These are phyloP conservation scores for Belgica antarctica DNA, from an alignment of 2,888 invertebrate species.

Conservation along the genomic window DNA sequence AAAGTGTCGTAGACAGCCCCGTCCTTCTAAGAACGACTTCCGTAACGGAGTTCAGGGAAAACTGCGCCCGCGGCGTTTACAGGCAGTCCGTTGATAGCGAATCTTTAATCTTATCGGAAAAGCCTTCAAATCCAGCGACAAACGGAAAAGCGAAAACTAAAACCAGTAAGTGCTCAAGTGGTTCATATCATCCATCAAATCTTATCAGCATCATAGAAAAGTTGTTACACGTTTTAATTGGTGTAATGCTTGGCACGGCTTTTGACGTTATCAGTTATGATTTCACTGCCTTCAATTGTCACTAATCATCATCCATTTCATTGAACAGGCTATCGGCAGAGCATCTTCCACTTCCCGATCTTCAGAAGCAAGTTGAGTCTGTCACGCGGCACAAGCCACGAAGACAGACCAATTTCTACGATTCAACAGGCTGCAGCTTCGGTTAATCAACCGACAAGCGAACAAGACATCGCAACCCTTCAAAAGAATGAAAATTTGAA, in stretches of 20 bases:
- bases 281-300: too few species aligned
- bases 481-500: conserved; percentile 23
- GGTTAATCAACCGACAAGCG: not conserved
- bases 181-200: not conserved
- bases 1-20: not conserved
- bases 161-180: not conserved
- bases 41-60: conserved; percentile 5
- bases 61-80: conserved; percentile 13
- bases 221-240: conserved; percentile 4
- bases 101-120: not conserved
- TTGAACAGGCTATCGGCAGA: not conserved
- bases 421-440: not conserved
- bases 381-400: not conserved
- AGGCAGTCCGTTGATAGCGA: not conserved
- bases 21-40: not conserved
- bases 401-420: not conserved
- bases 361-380: conserved; percentile 17
- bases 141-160: not conserved
- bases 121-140: not conserved
- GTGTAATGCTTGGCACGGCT: too few species aligned
- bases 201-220: not conserved
- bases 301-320: not conserved
- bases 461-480: not conserved
- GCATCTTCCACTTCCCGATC: conserved; percentile 15
- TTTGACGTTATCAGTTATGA: too few species aligned